Evolutionary conservation across 2,797 vertebrate genomes (phyloP), one percentile per base, ranked within the genome.

Genomic region (Diglossa cyanea): DNA sequence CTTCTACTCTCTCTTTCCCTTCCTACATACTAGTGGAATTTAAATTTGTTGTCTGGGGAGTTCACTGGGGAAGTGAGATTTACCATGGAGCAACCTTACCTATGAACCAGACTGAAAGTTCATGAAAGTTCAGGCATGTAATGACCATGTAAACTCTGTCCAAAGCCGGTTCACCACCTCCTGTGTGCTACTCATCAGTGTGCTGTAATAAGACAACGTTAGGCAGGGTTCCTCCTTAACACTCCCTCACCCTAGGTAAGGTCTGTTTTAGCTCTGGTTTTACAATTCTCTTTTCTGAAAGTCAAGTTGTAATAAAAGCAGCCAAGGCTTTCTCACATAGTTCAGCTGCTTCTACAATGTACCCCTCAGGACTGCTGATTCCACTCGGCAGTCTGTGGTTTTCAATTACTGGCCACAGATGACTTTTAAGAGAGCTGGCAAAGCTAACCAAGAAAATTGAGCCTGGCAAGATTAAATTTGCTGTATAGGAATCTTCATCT

Each of bases 401-500:
- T 94, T 86, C 94, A 94, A 13, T 92, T 96, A 86, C 11, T 3
- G 68, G 65, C 45, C 76, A 88, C 53, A 58, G 78, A 66, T 5
- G 28, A 73, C 65, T 88, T 93, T 54, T 65, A 80, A 94, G 88
- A 40, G 61, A 60, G 53, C 50, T 80, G 80, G 68, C 39, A 88
- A 94, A 86, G 17, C 76, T 90, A 93, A 77, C 57, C 11, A 55
- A 77, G 94, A 86, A 90, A 85, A 90, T 45, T 57, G 54, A 90
- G 57, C 68, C 75, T 95, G 54, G 53, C 61, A 80, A 80, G 82
- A 91, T 94, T 88, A 94, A 86, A 96, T 90, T 91, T 91, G 30
- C 60, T 70, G 6, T 60, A 37, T 51, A 86, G 65, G 15, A 48
- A 88, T 87, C 79, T 94, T 84, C 54, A 50, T 72, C 84, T 70